phyloP scores from a whole-genome alignment of 2,888 invertebrate genomes.

The Listrodromus nycthemerus region DNA sequence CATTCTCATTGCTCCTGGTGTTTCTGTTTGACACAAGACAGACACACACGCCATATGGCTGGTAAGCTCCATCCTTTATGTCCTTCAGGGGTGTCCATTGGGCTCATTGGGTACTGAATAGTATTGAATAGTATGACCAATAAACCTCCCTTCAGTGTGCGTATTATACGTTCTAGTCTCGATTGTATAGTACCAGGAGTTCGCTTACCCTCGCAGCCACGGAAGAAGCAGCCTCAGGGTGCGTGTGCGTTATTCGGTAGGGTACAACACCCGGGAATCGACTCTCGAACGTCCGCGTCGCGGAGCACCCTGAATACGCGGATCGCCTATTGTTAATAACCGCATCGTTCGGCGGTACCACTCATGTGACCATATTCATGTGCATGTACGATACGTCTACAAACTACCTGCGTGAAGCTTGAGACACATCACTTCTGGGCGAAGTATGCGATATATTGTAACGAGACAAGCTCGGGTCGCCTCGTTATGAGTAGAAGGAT shows the following conservation, averaged over 20 bases:
- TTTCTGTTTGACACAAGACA: not conserved
- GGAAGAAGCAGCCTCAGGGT: conserved; percentile 45
- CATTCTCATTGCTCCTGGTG: not conserved
- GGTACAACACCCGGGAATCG: conserved; percentile 71
- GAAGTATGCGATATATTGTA: not conserved
- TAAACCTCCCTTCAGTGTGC: conserved; percentile 45
- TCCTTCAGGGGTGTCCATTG: conserved; percentile 18
- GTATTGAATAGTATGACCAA: conserved; percentile 43
- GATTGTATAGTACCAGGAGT: not conserved
- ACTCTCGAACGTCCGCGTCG: conserved; percentile 73
- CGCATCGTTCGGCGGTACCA: conserved; percentile 63
- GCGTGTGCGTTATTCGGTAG: conserved; percentile 65
- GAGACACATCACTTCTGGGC: conserved; percentile 25
- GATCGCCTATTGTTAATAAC: conserved; percentile 77
- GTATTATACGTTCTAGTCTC: conserved; percentile 31
- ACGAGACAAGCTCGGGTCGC: too few relatives aligned
- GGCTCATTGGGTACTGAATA: conserved; percentile 19
- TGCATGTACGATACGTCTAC: not conserved
- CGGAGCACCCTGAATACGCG: conserved; percentile 73
- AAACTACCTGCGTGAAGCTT: conserved; percentile 24
- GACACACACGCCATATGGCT: conserved; percentile 61
- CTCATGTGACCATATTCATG: conserved; percentile 56
- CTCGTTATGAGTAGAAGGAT: too few relatives aligned
- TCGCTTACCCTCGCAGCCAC: not conserved
- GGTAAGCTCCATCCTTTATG: conserved; percentile 45